Evolutionary conservation across 2,113 vertebrate species (phyloP).

Genomic region (Pavo muticus): DNA sequence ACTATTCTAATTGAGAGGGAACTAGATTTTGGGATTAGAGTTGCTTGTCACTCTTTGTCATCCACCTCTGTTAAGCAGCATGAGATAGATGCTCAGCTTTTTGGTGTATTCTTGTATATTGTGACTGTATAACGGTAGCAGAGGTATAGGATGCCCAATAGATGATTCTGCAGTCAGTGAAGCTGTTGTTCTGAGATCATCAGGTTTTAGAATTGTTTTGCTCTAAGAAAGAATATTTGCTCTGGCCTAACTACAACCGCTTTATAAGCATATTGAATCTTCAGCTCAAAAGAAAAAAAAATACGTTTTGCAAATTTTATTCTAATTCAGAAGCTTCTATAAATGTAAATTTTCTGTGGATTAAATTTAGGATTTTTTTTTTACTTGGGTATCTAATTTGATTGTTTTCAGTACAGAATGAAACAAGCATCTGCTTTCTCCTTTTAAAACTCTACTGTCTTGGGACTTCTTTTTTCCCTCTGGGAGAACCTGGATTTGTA

Average conservation of each 20-base stretch:
- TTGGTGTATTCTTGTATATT: not conserved
- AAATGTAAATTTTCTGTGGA: not conserved
- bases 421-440: not conserved
- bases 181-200: not conserved
- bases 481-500: not conserved
- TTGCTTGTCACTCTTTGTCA: not conserved
- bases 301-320: not conserved
- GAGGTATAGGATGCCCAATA: not conserved
- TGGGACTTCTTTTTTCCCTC: not conserved
- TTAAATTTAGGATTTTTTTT: not conserved
- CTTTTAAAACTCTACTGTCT: not conserved
- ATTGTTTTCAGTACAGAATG: not conserved
- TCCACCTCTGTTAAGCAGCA: not conserved
- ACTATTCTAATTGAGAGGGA: not conserved
- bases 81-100: not conserved
- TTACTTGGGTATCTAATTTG: not conserved
- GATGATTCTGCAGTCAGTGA: not conserved
- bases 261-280: not conserved
- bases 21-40: not conserved
- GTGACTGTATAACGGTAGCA: fast-evolving
- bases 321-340: not conserved
- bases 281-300: not conserved
- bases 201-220: not conserved
- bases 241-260: not conserved
- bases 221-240: not conserved